Base-by-base conservation (phyloP, 2,113 vertebrate species). In the Aspidoscelis tigris region DNA sequence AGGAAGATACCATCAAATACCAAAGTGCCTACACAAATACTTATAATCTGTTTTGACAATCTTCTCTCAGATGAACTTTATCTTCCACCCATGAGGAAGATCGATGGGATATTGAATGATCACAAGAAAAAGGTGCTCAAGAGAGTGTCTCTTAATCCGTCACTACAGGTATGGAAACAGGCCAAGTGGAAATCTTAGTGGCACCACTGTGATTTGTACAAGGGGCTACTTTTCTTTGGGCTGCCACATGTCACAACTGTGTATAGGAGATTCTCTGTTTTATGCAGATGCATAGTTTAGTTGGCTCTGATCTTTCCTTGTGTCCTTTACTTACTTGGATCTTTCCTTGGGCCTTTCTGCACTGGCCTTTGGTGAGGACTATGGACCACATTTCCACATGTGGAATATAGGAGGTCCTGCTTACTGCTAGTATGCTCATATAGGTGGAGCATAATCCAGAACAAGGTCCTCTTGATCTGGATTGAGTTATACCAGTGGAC, bases 111-210 rank as follows among this genome's bases (percentile, higher is more conserved):
- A 66, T 74, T 85, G 76, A 85, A 85, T 33, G 83, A 85, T 74
- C 83, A 85, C 78, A 85, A 85, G 77, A 85, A 85, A 85, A 85
- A 85, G 77, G 83, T 85, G 77, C 83, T 85, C 76, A 85, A 85
- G 69, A 85, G 77, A 79, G 70, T 85, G 77, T 80, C 83, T 26
- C 83, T 85, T 50, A 85, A 73, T 53, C 70, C 83, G 5, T 85
- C 83, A 2, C 69, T 80, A 74, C 83, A 85, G 83, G 83, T 85
- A 79, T 12, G 43, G 11, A 39, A 79, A 24, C 10, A 3, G 76
- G 12, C 2, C 77, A 66, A 73, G 43, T 66, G 70, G 21, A 6
- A 24, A 43, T 2, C 16, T 33, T 71, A 9, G 47, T 39, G 14
- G 14, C 11, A 14, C 58, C 58, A 61, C 3, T 16, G 14, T 61